These are phyloP conservation scores for Lingula anatina DNA, from an alignment of 2,888 invertebrate genomes.

Conservation along the genomic window DNA sequence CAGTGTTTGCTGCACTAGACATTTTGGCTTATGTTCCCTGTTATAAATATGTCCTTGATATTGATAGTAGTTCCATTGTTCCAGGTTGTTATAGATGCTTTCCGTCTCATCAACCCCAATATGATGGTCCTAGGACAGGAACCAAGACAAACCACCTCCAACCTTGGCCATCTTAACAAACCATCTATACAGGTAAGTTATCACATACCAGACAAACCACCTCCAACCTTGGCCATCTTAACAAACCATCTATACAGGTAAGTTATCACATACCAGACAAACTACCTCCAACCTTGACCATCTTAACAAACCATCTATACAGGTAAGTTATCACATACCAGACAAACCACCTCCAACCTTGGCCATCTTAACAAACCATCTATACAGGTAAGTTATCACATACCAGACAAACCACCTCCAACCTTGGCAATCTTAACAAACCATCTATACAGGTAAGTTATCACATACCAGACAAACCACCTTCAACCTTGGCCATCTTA, in stretches of 20 bases:
- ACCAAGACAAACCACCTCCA: constrained; percentile 97
- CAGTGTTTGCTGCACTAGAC: too few relatives aligned
- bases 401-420: too few relatives aligned
- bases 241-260: constrained; percentile 92
- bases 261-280: constrained; percentile 1
- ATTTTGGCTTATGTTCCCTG: too few relatives aligned
- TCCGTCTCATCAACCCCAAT: constrained; percentile 97
- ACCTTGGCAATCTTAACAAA: too few relatives aligned
- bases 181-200: constrained; percentile 77
- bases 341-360: constrained; percentile 97
- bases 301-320: constrained; percentile 96
- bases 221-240: constrained; percentile 95
- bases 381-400: too few relatives aligned
- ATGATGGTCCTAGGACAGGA: constrained; percentile 99
- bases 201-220: constrained; percentile 59
- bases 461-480: too few relatives aligned
- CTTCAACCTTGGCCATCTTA: too few relatives aligned
- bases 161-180: constrained; percentile 96
- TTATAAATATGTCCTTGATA: too few relatives aligned
- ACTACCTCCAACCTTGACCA: constrained; percentile 97
- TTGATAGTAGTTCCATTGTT: too few relatives aligned
- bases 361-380: constrained; percentile 98
- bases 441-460: too few relatives aligned
- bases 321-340: constrained; percentile 61
- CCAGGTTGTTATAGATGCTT: constrained; percentile 99